Percentiles rank a stretch among this genome's conserved stretches.
Evolutionary conservation across 1,140 invertebrate species (phyloP).

Genomic region (Riptortus pedestris): DNA sequence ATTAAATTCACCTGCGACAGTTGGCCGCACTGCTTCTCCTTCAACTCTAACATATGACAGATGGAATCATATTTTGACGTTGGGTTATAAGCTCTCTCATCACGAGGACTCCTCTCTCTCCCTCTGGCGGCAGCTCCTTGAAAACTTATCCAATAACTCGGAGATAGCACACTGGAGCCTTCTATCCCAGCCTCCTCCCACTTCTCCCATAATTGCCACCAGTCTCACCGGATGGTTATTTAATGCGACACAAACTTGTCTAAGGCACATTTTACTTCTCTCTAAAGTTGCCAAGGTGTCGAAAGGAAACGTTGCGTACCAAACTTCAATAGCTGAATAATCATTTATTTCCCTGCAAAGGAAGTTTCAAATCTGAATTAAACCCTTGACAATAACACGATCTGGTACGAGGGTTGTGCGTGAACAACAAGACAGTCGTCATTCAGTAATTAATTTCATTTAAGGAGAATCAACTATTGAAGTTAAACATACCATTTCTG

Average conservation of each 20-base stretch:
- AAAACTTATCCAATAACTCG: constrained; percentile 31
- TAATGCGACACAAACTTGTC: neutral
- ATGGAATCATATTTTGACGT: constrained; percentile 31
- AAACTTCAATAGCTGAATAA: too few relatives aligned
- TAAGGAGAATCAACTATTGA: too few relatives aligned
- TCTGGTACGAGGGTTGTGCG: too few relatives aligned
- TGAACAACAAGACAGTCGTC: too few relatives aligned
- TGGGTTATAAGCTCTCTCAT: constrained; percentile 10
- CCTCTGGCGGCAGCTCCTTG: neutral
- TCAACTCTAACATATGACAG: constrained; percentile 29
- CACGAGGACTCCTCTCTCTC: too few relatives aligned
- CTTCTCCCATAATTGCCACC: neutral
- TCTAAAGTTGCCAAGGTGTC: neutral
- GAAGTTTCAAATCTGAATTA: too few relatives aligned
- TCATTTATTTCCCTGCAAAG: too few relatives aligned
- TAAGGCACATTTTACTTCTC: neutral
- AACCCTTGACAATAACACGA: too few relatives aligned
- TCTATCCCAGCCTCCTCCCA: constrained; percentile 3
- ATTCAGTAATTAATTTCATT: too few relatives aligned
- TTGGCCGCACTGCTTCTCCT: constrained; percentile 20
- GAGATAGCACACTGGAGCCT: too few relatives aligned
- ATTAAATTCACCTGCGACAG: constrained; percentile 30
- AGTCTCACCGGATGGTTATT: neutral
- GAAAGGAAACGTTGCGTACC: too few relatives aligned
- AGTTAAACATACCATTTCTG: neutral